phyloP scores from a whole-genome alignment of 1,140 invertebrate species.

The Cyrtorhinus lividipennis region DNA sequence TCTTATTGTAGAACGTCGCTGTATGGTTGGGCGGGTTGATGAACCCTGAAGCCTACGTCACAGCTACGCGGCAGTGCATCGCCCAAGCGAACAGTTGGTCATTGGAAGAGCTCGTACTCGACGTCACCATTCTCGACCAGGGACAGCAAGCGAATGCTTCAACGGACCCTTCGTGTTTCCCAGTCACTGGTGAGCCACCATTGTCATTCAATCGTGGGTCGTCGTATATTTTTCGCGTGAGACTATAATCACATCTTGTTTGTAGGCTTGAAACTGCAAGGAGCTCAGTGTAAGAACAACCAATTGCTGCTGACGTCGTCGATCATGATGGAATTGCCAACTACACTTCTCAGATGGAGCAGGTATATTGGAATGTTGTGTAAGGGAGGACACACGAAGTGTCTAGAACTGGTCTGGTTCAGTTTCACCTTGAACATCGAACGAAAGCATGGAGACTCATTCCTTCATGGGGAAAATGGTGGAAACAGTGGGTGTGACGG shows the following conservation, averaged over 20 bases:
- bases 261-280: slow-evolving; percentile 79
- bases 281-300: slow-evolving; percentile 82
- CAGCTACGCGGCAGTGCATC: slow-evolving; percentile 93
- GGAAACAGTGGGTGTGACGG: too few species aligned
- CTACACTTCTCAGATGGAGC: slow-evolving; percentile 78
- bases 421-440: neutral
- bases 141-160: slow-evolving; percentile 34
- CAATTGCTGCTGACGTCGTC: slow-evolving; percentile 80
- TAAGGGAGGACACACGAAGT: too few species aligned
- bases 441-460: too few species aligned
- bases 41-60: slow-evolving; percentile 98
- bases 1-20: slow-evolving; percentile 53
- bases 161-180: slow-evolving; percentile 65
- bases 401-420: neutral
- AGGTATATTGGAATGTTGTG: slow-evolving; percentile 32
- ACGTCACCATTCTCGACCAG: slow-evolving; percentile 59
- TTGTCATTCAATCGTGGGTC: too few species aligned
- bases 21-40: slow-evolving; percentile 95
- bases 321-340: slow-evolving; percentile 84
- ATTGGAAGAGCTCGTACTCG: slow-evolving; percentile 84
- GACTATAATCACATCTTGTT: too few species aligned
- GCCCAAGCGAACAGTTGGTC: slow-evolving; percentile 88
- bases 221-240: too few species aligned
- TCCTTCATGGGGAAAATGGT: too few species aligned
- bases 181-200: slow-evolving; percentile 43